These are phyloP conservation scores for Andricus grossulariae DNA, from an alignment of 1,140 invertebrate species.

Conservation along the genomic window DNA sequence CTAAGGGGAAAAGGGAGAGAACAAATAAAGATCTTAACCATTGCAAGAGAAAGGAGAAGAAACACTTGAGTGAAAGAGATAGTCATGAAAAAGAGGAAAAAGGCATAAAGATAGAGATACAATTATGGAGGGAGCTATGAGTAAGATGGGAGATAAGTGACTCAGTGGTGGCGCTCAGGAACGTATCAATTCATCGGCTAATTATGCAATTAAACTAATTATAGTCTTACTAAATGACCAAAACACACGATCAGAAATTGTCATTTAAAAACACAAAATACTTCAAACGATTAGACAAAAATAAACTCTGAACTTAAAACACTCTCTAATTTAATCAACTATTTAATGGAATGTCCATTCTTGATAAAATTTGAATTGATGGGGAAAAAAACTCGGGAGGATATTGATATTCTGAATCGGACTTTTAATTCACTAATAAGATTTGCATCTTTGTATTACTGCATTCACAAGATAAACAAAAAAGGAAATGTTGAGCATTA, in stretches of 20 bases:
- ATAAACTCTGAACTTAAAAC: too few species aligned
- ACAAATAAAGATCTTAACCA: constrained; percentile 24
- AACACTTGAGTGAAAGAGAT: constrained; percentile 21
- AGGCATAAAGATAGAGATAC: constrained; percentile 35
- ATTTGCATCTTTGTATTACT: too few species aligned
- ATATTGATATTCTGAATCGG: too few species aligned
- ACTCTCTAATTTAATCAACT: too few species aligned
- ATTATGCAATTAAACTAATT: constrained; percentile 7
- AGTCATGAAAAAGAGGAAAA: constrained; percentile 9
- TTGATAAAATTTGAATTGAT: too few species aligned
- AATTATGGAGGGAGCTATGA: constrained; percentile 37
- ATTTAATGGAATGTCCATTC: too few species aligned
- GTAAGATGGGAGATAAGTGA: constrained; percentile 52
- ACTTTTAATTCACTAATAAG: too few species aligned
- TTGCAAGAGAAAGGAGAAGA: neutral
- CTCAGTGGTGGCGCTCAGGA: constrained; percentile 60
- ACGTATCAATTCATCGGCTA: constrained; percentile 25
- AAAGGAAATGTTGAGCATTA: too few species aligned
- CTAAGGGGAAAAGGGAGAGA: neutral
- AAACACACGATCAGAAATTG: constrained; percentile 10
- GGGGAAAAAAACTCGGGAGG: too few species aligned
- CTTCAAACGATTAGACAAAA: neutral
- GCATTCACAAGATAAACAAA: too few species aligned
- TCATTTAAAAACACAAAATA: neutral
- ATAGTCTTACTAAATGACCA: neutral